Base-by-base conservation (phyloP, 2,797 vertebrate species). In the Rhinatrema bivittatum region DNA sequence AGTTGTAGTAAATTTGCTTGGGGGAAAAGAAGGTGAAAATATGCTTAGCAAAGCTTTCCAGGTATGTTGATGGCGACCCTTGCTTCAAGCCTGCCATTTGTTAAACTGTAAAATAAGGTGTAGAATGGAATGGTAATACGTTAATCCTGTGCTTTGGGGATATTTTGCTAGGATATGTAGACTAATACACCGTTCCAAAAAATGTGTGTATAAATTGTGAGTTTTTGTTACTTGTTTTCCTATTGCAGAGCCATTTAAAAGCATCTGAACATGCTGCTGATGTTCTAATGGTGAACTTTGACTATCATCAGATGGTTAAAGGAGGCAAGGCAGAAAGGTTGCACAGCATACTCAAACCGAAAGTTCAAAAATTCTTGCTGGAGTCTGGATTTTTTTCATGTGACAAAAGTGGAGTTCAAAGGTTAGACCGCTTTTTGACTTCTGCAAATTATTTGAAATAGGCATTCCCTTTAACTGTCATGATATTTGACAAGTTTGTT, bases 1-100 rank as follows among this genome's bases (percentile, higher is more conserved):
- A 76, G 89, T 95, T 50, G 88, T 97, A 69, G 89, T 97, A 48
- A 99, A 98, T 72, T 81, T 98, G 55, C 90, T 99, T 16, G 94
- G 96, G 16, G 86, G 91, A 46, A 99, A 99, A 70, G 96, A 99
- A 78, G 95, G 95, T 5, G 96, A 99, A 51, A 87, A 97, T 65
- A 99, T 98, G 95, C 92, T 99, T 24, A 97, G 95, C 68, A 98
- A 97, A 79, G 93, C 93, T 8, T 99, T 99, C 71, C 94, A 97
- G 85, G 96, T 97, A 54, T 81, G 77, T 57, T 3, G 6, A 9
- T n/a, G n/a, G n/a, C n/a, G n/a, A n/a, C n/a, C n/a, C n/a, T n/a
- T n/a, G n/a, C n/a, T n/a, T n/a, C n/a, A n/a, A n/a, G n/a, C n/a
- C n/a, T n/a, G n/a, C n/a, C n/a, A n/a, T n/a, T n/a, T n/a, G n/a